Evolutionary conservation across 1,140 invertebrate genomes (phyloP), one percentile per base, ranked within the genome.

Genomic region (Homarus americanus): DNA sequence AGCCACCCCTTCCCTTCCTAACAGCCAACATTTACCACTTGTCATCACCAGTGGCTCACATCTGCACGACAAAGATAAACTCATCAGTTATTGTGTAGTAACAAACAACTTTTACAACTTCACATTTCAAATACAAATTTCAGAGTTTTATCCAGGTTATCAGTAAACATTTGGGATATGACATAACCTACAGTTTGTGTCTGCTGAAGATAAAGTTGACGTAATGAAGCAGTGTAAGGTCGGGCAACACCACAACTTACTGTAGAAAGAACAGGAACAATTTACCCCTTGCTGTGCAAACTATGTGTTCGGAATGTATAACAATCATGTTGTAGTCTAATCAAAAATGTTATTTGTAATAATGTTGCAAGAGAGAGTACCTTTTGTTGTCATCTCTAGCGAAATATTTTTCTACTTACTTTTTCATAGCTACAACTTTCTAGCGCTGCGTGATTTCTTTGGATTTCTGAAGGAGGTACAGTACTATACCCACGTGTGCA

Each of bases 401-500:
- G 88, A 90, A 90, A 90, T 90, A 90, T 90, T 90, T 90, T 90
- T 90, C 88, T 90, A 90, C 88, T 90, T 90, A 88, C 86, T 88
- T 88, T 87, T 88, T 88, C 86, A 88, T 88, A 88, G 86, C 86
- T 90, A 83, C 88, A 83, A 83, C 88, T 90, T 90, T 90, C 88
- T 84, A 90, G 88, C 58, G 88, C 88, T 90, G 88, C 80, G 76
- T 72, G 82, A 32, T 69, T 69, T 69, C 63, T 69, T 69, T 69
- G 63, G 63, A 69, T 69, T 69, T 69, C 83, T 86, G 83, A 86
- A 69, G 63, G 69, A 76, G 83, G 73, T 69, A 86, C 83, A 72
- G 73, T 69, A 86, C 83, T 86, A 69, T 32, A 69, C 83, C 69
- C 83, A 44, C 83, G 69, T 63, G 83, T 86, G 73, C 66, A 86